Percentiles rank a stretch among this genome's conserved stretches.
phyloP scores from a whole-genome alignment of 2,113 vertebrate genomes.

The Ammodramus savannarum region DNA sequence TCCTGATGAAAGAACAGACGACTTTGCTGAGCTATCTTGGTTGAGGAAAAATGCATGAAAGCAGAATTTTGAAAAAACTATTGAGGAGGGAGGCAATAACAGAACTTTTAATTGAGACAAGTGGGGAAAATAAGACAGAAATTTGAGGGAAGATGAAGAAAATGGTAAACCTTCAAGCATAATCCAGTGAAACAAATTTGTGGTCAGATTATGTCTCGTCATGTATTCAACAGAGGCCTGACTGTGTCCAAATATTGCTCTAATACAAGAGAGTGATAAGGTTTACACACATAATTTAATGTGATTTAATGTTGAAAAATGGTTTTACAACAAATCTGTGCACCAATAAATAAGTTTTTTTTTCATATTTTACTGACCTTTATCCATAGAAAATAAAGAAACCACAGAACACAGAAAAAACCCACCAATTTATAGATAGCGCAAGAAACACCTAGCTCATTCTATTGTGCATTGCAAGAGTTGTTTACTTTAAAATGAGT shows the following conservation, averaged over 20 bases:
- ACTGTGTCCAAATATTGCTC: not conserved
- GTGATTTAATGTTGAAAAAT: not conserved
- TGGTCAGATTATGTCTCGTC: not conserved
- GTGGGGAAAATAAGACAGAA: not conserved
- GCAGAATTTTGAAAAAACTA: not conserved
- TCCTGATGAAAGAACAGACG: not conserved
- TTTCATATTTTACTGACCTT: not conserved
- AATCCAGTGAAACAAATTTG: not conserved
- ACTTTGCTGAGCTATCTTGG: not conserved
- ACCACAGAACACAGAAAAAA: not conserved
- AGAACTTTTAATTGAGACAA: not conserved
- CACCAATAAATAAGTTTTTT: not conserved
- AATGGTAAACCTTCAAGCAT: not conserved
- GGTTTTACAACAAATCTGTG: not conserved
- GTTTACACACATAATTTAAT: not conserved
- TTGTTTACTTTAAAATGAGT: slow-evolving; percentile 18
- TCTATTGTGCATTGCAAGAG: not conserved
- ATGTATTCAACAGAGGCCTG: not conserved
- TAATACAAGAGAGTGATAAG: not conserved
- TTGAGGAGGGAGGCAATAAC: not conserved
- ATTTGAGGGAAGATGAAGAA: not conserved
- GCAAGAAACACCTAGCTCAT: not conserved
- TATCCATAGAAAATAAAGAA: not conserved
- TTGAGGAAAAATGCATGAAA: not conserved
- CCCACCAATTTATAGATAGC: not conserved